Conservation (phyloP, 2,888 invertebrate genomes). For the Athalia circularis region DNA sequence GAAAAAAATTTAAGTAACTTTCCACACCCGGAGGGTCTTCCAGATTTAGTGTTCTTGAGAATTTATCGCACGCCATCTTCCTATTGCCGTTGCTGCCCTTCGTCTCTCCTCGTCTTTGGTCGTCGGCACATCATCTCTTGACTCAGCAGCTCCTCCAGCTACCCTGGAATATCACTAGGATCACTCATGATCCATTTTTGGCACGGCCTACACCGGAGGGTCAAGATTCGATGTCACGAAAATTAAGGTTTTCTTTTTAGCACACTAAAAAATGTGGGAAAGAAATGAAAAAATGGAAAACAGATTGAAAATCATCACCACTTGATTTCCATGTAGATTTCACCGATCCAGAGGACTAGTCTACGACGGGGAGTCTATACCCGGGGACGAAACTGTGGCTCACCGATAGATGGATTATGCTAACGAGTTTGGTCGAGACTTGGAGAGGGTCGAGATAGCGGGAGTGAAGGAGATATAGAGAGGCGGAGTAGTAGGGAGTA, state of each 20-base stretch:
- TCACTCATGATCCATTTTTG: slow-evolving; percentile 14
- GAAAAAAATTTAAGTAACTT: slow-evolving; percentile 18
- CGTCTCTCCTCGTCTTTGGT: not conserved
- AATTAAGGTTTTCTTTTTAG: no score
- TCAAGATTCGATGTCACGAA: no score
- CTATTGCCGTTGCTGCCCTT: not conserved
- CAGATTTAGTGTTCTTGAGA: slow-evolving; percentile 3
- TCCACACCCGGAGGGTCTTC: not conserved
- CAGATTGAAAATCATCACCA: not conserved
- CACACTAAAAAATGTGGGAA: not conserved
- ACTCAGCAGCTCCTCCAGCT: slow-evolving; percentile 16
- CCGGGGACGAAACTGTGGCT: slow-evolving; percentile 1
- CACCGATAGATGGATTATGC: slow-evolving; percentile 53
- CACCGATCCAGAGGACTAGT: not conserved
- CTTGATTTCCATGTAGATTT: no score
- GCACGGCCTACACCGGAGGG: not conserved
- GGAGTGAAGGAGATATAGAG: not conserved
- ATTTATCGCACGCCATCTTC: slow-evolving; percentile 20
- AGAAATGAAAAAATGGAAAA: not conserved
- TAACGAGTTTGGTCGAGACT: slow-evolving; percentile 48
- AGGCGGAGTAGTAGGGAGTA: not conserved
- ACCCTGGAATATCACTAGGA: slow-evolving; percentile 12
- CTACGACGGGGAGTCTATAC: not conserved
- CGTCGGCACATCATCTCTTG: not conserved
- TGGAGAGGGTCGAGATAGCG: not conserved